A percentile compares a stretch with the other conserved stretches of the same genome.
These are phyloP conservation scores for Anolis carolinensis DNA, from an alignment of 2,113 vertebrate species.

Conservation along the genomic window DNA sequence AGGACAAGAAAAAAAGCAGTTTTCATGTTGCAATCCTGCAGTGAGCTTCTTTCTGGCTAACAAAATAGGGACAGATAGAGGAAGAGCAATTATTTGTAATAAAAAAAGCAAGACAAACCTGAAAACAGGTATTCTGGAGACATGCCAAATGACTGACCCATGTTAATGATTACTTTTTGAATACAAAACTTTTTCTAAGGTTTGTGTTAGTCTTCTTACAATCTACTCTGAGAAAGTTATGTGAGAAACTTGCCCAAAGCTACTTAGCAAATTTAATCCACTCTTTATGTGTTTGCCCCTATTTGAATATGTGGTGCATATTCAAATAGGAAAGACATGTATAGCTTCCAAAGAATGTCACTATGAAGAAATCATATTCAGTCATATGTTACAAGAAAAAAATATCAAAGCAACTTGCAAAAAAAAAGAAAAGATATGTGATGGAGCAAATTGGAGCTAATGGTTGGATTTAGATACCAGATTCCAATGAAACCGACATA, in stretches of 20 bases:
- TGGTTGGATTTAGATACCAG: no score
- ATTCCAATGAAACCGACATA: background rate
- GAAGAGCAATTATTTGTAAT: background rate
- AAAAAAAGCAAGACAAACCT: background rate
- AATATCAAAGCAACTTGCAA: no score
- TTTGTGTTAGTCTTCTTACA: background rate
- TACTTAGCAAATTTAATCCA: background rate
- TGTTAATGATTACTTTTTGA: background rate
- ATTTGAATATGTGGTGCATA: no score
- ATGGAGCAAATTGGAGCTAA: background rate
- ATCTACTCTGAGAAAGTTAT: background rate
- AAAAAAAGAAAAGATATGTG: no score
- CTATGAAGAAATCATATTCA: background rate
- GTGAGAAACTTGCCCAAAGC: background rate
- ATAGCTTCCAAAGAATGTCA: background rate
- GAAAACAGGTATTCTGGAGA: background rate
- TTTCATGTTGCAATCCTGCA: constrained; percentile 58
- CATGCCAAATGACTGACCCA: background rate
- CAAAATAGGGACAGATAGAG: background rate
- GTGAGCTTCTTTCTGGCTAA: constrained; percentile 13
- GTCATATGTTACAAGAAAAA: no score
- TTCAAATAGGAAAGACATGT: background rate
- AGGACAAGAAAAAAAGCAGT: constrained; percentile 57
- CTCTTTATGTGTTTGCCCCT: background rate
- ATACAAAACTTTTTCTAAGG: background rate